A percentile compares a stretch with the other conserved stretches of the same genome.
These are phyloP conservation scores for Drosophila ambigua DNA, from an alignment of 1,140 invertebrate genomes.

Conservation along the genomic window DNA sequence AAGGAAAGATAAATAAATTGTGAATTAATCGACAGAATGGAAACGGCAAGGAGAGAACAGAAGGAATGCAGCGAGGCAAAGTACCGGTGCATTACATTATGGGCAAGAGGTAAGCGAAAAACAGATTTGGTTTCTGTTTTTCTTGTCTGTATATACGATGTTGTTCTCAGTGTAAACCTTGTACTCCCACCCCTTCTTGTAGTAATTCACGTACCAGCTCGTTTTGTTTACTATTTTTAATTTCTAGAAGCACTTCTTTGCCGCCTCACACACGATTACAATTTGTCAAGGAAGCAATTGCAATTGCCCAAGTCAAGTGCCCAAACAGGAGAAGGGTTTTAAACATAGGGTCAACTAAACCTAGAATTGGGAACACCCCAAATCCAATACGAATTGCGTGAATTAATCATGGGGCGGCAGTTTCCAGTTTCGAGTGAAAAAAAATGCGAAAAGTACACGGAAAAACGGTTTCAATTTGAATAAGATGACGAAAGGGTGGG, in stretches of 20 bases:
- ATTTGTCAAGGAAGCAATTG: slow-evolving; percentile 52
- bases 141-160: background rate
- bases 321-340: slow-evolving; percentile 13
- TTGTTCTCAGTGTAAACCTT: background rate
- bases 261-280: slow-evolving; percentile 18
- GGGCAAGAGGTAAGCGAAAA: no score
- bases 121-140: no score
- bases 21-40: no score
- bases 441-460: slow-evolving; percentile 76
- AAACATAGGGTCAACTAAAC: slow-evolving; percentile 33
- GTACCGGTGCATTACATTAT: no score
- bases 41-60: no score
- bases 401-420: slow-evolving; percentile 74
- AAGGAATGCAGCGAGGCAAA: no score
- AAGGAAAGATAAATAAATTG: no score
- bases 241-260: slow-evolving; percentile 21
- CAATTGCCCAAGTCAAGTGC: slow-evolving; percentile 24
- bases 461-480: slow-evolving; percentile 73
- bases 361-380: background rate
- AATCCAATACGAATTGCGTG: slow-evolving; percentile 23
- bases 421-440: slow-evolving; percentile 56
- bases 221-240: slow-evolving; percentile 18
- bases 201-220: background rate
- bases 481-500: slow-evolving; percentile 56
- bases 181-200: background rate